Conservation (phyloP, 2,888 invertebrate genomes). For the Sturmia bella region DNA sequence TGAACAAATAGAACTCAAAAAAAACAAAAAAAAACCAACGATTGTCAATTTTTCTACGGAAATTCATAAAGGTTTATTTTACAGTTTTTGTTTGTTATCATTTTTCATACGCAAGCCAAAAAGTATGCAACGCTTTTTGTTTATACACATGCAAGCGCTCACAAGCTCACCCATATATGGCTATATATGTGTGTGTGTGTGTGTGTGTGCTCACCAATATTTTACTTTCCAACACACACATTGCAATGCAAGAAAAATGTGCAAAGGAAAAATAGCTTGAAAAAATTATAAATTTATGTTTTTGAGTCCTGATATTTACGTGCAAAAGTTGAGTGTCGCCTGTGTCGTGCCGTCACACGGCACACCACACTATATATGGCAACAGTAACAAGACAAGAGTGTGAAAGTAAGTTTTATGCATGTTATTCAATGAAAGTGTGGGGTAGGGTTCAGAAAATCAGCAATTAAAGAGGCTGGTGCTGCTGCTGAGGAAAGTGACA, state of each 20-base stretch:
- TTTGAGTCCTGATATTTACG: constrained; percentile 55
- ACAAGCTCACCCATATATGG: background rate
- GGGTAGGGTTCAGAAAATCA: background rate
- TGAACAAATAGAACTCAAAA: background rate
- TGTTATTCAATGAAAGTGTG: constrained; percentile 5
- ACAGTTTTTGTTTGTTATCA: constrained; percentile 7
- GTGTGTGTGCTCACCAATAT: background rate
- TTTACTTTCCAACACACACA: background rate
- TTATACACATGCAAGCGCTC: background rate
- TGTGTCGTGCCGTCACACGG: constrained; percentile 30
- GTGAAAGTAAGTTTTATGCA: constrained; percentile 31
- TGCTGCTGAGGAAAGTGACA: background rate
- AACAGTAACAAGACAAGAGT: constrained; percentile 2
- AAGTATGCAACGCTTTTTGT: constrained; percentile 30
- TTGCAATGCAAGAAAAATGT: background rate
- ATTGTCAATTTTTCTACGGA: constrained; percentile 37
- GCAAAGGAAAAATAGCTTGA: background rate
- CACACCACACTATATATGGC: constrained; percentile 2
- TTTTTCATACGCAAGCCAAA: constrained; percentile 46
- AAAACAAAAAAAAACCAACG: background rate
- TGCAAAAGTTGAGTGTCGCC: constrained; percentile 68
- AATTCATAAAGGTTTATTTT: constrained; percentile 36
- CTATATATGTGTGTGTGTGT: background rate
- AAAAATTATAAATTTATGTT: constrained; percentile 43
- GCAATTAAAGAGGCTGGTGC: constrained; percentile 2